Base-by-base conservation (phyloP, 2,113 vertebrate species). In the Hemibagrus wyckioides region DNA sequence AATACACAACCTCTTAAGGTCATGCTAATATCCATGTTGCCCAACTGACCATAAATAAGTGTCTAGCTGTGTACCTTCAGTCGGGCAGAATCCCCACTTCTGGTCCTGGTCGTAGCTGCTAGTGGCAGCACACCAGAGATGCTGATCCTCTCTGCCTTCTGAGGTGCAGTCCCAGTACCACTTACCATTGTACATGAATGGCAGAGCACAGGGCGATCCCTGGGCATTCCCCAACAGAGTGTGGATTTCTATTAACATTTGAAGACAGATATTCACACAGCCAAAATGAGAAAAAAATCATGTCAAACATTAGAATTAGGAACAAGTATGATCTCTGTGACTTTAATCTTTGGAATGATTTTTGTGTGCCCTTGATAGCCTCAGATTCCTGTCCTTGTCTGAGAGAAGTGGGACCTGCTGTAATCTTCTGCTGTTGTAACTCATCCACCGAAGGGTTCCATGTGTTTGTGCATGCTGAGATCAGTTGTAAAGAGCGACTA, bases 61-160 rank as follows among this genome's bases (percentile, higher is more conserved):
- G 67, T 65, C 13, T 63, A 67, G 65, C 6, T 73, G 5, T 39
- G 36, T 95, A 99, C 98, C 97, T 92, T 95, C 92, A 90, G 92
- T 95, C 1, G 97, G 97, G 89, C 97, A 99, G 92, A 97, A 96
- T 2, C 98, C 98, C 98, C 98, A 99, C 93, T 95, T 96, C 90
- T 97, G 94, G 6, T 96, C 95, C 86, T 93, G 92, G 77, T 98
- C 97, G 0, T 98, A 99, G 83, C 92, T 91, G 85, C 95, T 96
- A 30, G 96, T 97, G 1, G 98, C 98, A 39, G 97, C 95, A 79
- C 98, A 99, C 97, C 97, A 99, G 8, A 92, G 94, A 21, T 93
- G 94, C 13, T 93, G 90, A 85, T 96, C 96, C 82, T 97, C 95
- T 13, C 92, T 96, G n/a, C 96, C 96, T 90, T 97, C 97, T 8